A percentile compares a stretch with the other conserved stretches of the same genome.
These are phyloP conservation scores for Chironomus riparius DNA, from an alignment of 2,888 invertebrate species.

Conservation along the genomic window DNA sequence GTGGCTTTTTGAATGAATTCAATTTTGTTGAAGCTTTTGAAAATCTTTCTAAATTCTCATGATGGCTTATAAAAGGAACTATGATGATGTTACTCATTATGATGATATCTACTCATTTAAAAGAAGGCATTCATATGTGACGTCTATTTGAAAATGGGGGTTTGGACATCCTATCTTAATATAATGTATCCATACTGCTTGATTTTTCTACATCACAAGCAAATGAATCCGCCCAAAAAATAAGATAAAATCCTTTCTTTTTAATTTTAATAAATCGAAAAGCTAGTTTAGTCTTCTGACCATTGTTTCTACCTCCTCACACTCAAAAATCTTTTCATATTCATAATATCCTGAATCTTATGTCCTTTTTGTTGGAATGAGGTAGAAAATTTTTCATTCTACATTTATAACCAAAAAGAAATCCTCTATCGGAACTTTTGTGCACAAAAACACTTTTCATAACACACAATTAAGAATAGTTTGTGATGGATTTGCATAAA, in stretches of 20 bases:
- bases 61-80: not conserved
- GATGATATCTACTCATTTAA: not conserved
- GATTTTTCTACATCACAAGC: not conserved
- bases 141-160: too few species aligned
- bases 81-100: not conserved
- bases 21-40: not conserved
- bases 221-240: not conserved
- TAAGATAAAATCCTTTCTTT: not conserved
- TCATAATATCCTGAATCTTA: too few species aligned
- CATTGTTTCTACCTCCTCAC: not conserved
- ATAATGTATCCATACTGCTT: too few species aligned
- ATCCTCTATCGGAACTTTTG: constrained; percentile 20
- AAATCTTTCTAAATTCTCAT: constrained; percentile 6
- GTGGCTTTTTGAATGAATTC: not conserved
- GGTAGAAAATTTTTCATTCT: not conserved
- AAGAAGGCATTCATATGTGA: too few species aligned
- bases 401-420: not conserved
- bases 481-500: constrained; percentile 27
- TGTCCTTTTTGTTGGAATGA: not conserved
- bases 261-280: constrained; percentile 26
- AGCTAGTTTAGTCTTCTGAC: constrained; percentile 15
- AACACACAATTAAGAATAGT: constrained; percentile 27
- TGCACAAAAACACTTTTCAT: constrained; percentile 19
- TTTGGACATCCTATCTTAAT: too few species aligned
- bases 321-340: not conserved